Evolutionary conservation across 2,888 invertebrate species (phyloP).

Genomic region (Orthosia incerta): DNA sequence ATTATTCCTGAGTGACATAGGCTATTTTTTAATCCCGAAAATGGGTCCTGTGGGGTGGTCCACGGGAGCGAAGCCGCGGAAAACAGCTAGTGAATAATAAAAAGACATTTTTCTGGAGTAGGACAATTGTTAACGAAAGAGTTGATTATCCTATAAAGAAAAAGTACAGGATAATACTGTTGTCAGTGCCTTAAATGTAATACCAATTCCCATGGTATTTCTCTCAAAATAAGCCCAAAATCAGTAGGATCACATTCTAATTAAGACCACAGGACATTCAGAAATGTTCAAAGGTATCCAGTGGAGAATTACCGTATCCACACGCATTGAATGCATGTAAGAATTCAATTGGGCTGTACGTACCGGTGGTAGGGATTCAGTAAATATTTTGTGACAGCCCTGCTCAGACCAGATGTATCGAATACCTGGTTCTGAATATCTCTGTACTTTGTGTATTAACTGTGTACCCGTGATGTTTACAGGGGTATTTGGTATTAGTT

Average conservation of each 20-base stretch:
- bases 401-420: conserved; percentile 42
- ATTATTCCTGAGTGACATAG: no score
- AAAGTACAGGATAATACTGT: neutral
- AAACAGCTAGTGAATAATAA: no score
- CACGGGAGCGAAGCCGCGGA: no score
- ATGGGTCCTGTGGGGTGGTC: no score
- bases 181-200: neutral
- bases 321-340: conserved; percentile 16
- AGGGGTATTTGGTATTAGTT: neutral
- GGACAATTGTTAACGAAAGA: no score
- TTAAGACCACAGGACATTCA: conserved; percentile 8
- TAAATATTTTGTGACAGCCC: conserved; percentile 64
- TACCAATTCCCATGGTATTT: no score
- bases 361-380: conserved; percentile 43
- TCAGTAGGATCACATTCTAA: neutral
- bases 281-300: conserved; percentile 32
- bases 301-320: conserved; percentile 33
- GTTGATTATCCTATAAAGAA: no score
- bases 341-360: conserved; percentile 57
- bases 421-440: conserved; percentile 38
- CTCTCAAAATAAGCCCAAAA: neutral
- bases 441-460: neutral
- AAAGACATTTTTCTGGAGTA: no score
- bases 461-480: neutral
- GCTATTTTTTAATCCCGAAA: no score